Conservation (phyloP, 92 coral and sea anemone species). For the Zoanthus sociatus region DNA sequence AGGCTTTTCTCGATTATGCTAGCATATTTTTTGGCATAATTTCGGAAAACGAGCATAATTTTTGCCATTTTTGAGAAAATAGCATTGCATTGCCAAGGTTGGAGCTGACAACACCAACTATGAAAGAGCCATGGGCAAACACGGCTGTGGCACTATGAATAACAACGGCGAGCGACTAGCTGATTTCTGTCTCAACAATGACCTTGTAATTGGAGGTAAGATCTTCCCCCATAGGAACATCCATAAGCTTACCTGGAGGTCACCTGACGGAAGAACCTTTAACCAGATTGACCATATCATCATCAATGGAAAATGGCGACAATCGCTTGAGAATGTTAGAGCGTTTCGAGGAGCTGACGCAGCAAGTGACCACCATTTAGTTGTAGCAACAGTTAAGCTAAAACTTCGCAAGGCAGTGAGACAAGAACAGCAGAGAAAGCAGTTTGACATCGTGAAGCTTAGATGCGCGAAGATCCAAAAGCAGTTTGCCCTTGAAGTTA, state of each 20-base stretch:
- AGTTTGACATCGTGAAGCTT: no score
- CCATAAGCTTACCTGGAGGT: constrained; percentile 20
- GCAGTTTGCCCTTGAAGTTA: neutral
- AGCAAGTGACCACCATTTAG: neutral
- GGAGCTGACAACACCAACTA: neutral
- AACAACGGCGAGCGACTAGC: neutral
- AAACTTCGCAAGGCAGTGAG: no score
- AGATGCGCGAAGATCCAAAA: neutral
- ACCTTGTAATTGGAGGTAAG: constrained; percentile 10
- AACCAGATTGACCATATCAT: constrained; percentile 42
- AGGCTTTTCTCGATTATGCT: no score
- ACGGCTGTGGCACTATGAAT: neutral
- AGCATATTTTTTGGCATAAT: no score
- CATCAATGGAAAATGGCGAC: constrained; percentile 3
- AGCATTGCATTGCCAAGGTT: neutral
- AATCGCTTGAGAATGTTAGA: constrained; percentile 22
- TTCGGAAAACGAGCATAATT: no score
- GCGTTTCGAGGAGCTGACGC: constrained; percentile 19
- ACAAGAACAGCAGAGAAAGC: no score
- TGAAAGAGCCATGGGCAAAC: neutral
- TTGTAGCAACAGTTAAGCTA: neutral
- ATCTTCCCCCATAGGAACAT: constrained; percentile 38
- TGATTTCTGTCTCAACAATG: neutral
- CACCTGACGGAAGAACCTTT: constrained; percentile 10
- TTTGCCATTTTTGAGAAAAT: no score